These are phyloP conservation scores for Tetrax tetrax DNA, from an alignment of 2,113 vertebrate species.

Conservation along the genomic window DNA sequence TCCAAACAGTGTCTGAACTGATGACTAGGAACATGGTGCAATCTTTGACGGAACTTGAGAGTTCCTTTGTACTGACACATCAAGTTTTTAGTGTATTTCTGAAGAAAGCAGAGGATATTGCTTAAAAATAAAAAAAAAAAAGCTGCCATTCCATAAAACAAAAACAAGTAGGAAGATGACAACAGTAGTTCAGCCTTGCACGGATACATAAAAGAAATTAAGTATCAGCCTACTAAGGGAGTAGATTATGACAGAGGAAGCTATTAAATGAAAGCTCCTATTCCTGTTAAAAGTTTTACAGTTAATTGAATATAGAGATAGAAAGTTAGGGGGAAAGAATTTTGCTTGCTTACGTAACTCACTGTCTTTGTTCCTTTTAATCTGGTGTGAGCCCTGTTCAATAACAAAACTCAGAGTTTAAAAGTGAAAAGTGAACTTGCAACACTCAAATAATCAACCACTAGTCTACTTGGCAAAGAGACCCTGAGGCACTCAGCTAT, in stretches of 20 bases:
- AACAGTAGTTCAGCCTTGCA: neutral
- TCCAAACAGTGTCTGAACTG: neutral
- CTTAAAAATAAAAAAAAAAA: neutral
- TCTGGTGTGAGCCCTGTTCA: neutral
- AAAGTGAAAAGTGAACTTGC: neutral
- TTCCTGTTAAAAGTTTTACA: neutral
- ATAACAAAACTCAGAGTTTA: neutral
- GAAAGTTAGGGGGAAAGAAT: neutral
- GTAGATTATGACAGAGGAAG: neutral
- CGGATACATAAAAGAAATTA: neutral
- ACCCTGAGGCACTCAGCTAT: neutral
- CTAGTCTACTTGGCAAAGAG: neutral
- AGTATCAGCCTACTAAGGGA: neutral
- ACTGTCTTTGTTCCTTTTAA: neutral
- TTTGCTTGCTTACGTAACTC: fast-evolving
- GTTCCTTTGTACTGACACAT: neutral
- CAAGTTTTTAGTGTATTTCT: neutral
- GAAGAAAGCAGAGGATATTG: neutral
- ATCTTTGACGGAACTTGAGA: neutral
- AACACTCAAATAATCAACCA: neutral
- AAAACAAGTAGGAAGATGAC: neutral
- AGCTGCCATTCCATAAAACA: neutral
- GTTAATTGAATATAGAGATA: neutral
- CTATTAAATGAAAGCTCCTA: neutral
- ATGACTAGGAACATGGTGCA: neutral